These are phyloP conservation scores for Australoheros scitulus DNA, from an alignment of 2,113 vertebrate species.

Conservation along the genomic window DNA sequence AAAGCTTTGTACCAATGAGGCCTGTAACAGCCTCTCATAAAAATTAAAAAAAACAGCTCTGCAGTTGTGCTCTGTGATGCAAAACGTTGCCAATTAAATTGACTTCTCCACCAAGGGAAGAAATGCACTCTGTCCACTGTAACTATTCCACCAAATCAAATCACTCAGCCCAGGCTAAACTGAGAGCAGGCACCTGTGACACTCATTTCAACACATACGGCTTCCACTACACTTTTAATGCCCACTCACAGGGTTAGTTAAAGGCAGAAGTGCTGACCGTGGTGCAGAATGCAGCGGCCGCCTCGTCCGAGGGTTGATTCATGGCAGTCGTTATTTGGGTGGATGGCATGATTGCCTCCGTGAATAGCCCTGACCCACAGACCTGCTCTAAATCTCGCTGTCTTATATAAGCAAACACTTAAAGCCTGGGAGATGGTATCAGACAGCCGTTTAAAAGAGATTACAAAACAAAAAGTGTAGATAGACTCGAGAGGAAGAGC, in stretches of 20 bases:
- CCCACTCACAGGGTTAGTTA: conserved; percentile 30
- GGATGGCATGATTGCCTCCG: background rate
- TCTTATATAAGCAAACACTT: conserved; percentile 2
- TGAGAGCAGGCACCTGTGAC: conserved; percentile 38
- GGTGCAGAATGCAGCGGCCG: conserved; percentile 14
- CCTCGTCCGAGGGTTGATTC: conserved; percentile 43
- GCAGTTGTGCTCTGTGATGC: conserved; percentile 43
- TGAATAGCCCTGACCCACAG: conserved; percentile 16
- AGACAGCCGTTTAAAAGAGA: background rate
- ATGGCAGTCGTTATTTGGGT: conserved; percentile 33
- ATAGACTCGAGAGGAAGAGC: background rate
- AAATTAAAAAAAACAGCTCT: background rate
- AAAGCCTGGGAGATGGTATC: conserved; percentile 24
- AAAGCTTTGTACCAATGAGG: conserved; percentile 29
- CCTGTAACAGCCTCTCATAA: conserved; percentile 20
- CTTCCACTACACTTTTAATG: conserved; percentile 27
- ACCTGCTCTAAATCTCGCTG: conserved; percentile 27
- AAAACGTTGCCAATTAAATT: conserved; percentile 54
- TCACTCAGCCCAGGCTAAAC: conserved; percentile 33
- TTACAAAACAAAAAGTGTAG: conserved; percentile 1
- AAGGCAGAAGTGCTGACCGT: conserved; percentile 46
- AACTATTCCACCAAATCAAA: conserved; percentile 55
- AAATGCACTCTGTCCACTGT: conserved; percentile 19
- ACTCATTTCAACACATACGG: conserved; percentile 36
- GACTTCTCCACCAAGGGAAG: conserved; percentile 27